Evolutionary conservation across 2,797 vertebrate genomes (phyloP).

Genomic region (Borostomias antarcticus): DNA sequence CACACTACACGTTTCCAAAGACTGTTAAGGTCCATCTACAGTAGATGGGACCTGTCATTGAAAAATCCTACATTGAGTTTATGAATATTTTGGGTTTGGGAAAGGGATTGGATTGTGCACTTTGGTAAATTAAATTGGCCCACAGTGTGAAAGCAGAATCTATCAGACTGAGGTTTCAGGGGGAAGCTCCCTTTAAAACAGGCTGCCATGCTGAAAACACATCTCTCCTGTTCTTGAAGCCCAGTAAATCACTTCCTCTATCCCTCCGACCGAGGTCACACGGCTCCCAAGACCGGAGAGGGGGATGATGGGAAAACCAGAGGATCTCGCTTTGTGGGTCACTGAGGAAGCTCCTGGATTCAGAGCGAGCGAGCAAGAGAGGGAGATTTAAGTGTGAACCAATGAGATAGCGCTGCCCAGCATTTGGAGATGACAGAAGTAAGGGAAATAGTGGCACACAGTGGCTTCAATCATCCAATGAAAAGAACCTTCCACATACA

Average conservation of each 20-base stretch:
- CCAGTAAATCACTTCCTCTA: slow-evolving; percentile 74
- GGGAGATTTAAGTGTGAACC: slow-evolving; percentile 9
- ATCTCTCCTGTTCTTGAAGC: slow-evolving; percentile 51
- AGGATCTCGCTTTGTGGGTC: slow-evolving; percentile 57
- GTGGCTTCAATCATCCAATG: background rate
- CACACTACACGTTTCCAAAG: background rate
- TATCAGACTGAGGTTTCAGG: slow-evolving; percentile 40
- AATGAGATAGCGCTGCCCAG: slow-evolving; percentile 58
- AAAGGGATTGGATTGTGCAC: slow-evolving; percentile 47
- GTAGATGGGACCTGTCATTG: slow-evolving; percentile 45
- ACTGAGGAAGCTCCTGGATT: slow-evolving; percentile 14
- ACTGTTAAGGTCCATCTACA: background rate
- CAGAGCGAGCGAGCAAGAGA: slow-evolving; percentile 28
- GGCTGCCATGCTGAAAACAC: slow-evolving; percentile 61
- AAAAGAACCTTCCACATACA: background rate
- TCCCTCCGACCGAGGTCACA: slow-evolving; percentile 74
- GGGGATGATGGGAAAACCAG: slow-evolving; percentile 75
- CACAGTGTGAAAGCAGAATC: slow-evolving; percentile 32
- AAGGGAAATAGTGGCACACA: background rate
- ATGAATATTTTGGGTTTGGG: no score
- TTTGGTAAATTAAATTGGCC: slow-evolving; percentile 51
- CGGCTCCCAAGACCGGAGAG: slow-evolving; percentile 63
- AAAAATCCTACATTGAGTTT: no score
- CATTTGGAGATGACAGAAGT: background rate
- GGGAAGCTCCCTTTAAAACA: slow-evolving; percentile 36